These are phyloP conservation scores for Hesperia comma DNA, from an alignment of 2,888 invertebrate genomes.

Conservation along the genomic window DNA sequence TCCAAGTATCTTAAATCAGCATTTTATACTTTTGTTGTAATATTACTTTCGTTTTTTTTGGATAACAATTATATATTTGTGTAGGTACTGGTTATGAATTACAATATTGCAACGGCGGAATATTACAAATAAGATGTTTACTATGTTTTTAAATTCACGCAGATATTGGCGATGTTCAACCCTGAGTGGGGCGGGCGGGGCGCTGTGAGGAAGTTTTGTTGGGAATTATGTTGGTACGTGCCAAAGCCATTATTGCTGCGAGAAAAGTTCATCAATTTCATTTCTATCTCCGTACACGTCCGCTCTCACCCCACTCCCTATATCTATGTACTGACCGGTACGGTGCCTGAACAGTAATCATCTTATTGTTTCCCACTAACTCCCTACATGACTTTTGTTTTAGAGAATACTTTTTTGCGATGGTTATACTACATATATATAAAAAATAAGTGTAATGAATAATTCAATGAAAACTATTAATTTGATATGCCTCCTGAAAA, in stretches of 20 bases:
- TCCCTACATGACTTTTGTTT: neutral
- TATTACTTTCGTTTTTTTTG: too few species aligned
- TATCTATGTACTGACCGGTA: conserved; percentile 28
- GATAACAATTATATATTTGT: too few species aligned
- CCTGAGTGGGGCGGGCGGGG: conserved; percentile 65
- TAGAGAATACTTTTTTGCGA: neutral
- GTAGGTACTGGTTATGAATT: too few species aligned
- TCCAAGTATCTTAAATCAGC: too few species aligned
- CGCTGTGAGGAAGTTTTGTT: conserved; percentile 79
- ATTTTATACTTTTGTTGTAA: too few species aligned
- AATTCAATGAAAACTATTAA: too few species aligned
- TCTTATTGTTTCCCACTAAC: conserved; percentile 29
- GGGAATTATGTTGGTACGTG: conserved; percentile 84
- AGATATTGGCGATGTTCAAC: conserved; percentile 52
- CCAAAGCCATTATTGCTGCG: conserved; percentile 84
- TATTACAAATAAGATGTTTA: too few species aligned
- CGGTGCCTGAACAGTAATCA: conserved; percentile 36
- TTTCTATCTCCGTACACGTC: conserved; percentile 68
- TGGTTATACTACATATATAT: neutral
- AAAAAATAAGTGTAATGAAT: too few species aligned
- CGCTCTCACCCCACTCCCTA: conserved; percentile 42
- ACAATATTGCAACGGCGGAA: too few species aligned
- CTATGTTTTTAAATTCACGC: neutral
- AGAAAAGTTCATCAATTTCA: conserved; percentile 85
- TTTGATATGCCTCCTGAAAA: too few species aligned